Evolutionary conservation across 2,888 invertebrate genomes (phyloP).

Genomic region (Xestia c-nigrum): DNA sequence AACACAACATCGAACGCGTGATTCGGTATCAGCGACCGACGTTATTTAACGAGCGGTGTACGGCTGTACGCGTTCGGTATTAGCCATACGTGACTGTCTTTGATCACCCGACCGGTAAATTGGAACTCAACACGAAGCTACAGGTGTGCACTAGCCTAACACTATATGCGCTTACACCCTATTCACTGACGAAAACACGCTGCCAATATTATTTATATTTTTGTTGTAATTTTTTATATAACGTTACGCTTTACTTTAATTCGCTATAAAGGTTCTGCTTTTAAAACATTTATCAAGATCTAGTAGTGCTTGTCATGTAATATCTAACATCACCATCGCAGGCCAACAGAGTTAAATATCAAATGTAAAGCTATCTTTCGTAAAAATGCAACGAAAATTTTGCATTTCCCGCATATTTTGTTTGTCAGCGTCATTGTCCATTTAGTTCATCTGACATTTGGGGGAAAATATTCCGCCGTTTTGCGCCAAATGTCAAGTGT

Average conservation of each 20-base stretch:
- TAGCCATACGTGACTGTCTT: slow-evolving; percentile 72
- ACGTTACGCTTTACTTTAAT: neutral
- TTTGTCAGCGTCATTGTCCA: slow-evolving; percentile 13
- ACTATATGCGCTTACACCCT: slow-evolving; percentile 67
- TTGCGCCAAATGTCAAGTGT: slow-evolving; percentile 22
- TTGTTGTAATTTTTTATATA: slow-evolving; percentile 17
- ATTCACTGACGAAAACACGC: slow-evolving; percentile 56
- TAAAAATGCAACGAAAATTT: slow-evolving; percentile 45
- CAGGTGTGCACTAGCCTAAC: slow-evolving; percentile 78
- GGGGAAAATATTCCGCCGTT: slow-evolving; percentile 4
- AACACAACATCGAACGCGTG: slow-evolving; percentile 28
- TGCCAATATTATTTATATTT: slow-evolving; percentile 24
- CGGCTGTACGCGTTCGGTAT: slow-evolving; percentile 61
- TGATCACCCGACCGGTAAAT: slow-evolving; percentile 86
- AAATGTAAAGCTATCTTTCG: slow-evolving; percentile 37
- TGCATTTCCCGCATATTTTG: slow-evolving; percentile 39
- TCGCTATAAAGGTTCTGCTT: neutral
- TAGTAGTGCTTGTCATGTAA: neutral
- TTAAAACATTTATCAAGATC: slow-evolving; percentile 11
- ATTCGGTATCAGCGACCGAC: slow-evolving; percentile 40
- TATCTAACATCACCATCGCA: neutral
- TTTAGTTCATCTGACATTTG: slow-evolving; percentile 36
- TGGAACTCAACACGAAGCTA: slow-evolving; percentile 77
- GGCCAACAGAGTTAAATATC: slow-evolving; percentile 30
- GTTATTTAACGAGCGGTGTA: slow-evolving; percentile 55